A percentile compares a stretch with the other conserved stretches of the same genome.
Conservation (phyloP, 2,797 vertebrate genomes). For the Melanogrammus aeglefinus region DNA sequence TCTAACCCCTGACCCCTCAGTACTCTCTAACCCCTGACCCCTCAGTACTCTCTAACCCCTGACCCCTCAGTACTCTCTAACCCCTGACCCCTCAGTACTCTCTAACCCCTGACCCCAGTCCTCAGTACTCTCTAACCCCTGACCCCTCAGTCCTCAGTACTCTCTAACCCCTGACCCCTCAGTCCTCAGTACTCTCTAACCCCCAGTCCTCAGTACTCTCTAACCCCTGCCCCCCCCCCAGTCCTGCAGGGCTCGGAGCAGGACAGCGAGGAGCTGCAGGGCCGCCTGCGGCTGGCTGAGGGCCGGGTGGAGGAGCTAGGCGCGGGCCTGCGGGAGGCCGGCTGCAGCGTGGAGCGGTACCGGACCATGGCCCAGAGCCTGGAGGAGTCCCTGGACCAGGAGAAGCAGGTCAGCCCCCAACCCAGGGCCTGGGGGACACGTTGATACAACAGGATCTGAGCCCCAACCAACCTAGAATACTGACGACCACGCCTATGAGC, state of each 20-base stretch:
- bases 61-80: too few relatives aligned
- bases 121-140: too few relatives aligned
- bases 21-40: too few relatives aligned
- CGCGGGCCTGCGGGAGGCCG: slow-evolving; percentile 79
- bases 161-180: too few relatives aligned
- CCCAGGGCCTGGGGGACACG: background rate
- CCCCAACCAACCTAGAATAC: background rate
- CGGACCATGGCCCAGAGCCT: slow-evolving; percentile 88
- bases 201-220: too few relatives aligned
- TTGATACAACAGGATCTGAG: background rate
- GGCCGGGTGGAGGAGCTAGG: slow-evolving; percentile 80
- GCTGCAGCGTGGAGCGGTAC: slow-evolving; percentile 88
- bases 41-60: too few relatives aligned
- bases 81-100: too few relatives aligned
- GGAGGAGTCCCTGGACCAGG: slow-evolving; percentile 91
- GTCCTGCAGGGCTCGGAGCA: slow-evolving; percentile 71
- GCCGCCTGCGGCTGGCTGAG: slow-evolving; percentile 81
- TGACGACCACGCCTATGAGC: background rate
- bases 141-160: too few relatives aligned
- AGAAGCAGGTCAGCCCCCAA: slow-evolving; percentile 84
- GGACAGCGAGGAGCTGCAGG: slow-evolving; percentile 81
- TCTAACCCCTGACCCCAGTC: too few relatives aligned
- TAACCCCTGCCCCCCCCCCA: slow-evolving; percentile 33
- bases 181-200: too few relatives aligned
- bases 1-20: too few relatives aligned